A percentile compares a stretch with the other conserved stretches of the same genome.
Conservation (phyloP, 2,888 invertebrate species). For the Ormyrus rosae region DNA sequence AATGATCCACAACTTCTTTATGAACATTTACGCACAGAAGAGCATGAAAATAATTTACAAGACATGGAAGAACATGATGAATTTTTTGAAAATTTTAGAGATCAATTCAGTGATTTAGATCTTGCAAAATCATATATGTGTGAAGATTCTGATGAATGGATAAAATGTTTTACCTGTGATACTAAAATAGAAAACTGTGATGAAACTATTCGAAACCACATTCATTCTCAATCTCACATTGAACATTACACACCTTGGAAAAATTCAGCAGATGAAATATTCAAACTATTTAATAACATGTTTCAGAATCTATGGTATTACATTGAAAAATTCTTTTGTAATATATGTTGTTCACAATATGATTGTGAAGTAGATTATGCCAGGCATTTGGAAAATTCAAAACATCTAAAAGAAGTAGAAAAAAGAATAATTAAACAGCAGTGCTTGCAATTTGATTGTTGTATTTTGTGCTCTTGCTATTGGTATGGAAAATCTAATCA, state of each 20-base stretch:
- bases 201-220: constrained; percentile 50
- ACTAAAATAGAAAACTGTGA: constrained; percentile 55
- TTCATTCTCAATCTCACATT: constrained; percentile 42
- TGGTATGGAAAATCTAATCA: constrained; percentile 60
- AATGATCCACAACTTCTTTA: constrained; percentile 58
- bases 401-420: constrained; percentile 51
- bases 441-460: constrained; percentile 55
- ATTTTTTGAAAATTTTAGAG: constrained; percentile 48
- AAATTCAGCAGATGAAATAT: constrained; percentile 45
- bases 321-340: constrained; percentile 62
- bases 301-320: constrained; percentile 60
- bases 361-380: constrained; percentile 59
- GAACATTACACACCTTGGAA: constrained; percentile 42
- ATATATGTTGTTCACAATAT: constrained; percentile 53
- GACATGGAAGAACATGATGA: constrained; percentile 57
- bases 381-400: constrained; percentile 58
- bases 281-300: constrained; percentile 38
- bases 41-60: constrained; percentile 61
- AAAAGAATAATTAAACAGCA: constrained; percentile 31
- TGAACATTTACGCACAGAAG: constrained; percentile 62
- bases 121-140: constrained; percentile 61
- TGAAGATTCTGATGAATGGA: constrained; percentile 55
- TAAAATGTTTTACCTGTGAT: constrained; percentile 62
- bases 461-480: constrained; percentile 62
- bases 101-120: constrained; percentile 62